phyloP scores from a whole-genome alignment of 2,888 invertebrate species.

The Yponomeuta sedellus region DNA sequence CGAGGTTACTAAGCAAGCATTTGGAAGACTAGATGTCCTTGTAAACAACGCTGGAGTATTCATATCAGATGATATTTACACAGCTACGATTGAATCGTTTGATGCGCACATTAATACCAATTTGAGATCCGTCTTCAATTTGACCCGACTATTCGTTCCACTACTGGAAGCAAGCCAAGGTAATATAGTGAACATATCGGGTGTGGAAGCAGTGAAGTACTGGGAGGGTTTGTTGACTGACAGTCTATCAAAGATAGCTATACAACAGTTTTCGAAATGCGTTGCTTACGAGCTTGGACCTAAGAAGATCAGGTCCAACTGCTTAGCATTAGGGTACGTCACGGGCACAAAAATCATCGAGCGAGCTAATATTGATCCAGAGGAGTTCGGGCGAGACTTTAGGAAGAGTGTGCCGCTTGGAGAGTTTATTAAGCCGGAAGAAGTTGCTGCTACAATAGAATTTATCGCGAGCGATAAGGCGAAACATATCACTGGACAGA shows the following conservation, averaged over 20 bases:
- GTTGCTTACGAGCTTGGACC: conserved; percentile 85
- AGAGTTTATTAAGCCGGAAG: conserved; percentile 82
- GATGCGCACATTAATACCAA: conserved; percentile 89
- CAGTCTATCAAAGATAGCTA: conserved; percentile 88
- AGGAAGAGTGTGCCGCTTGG: conserved; percentile 90
- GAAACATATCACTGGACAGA: conserved; percentile 88
- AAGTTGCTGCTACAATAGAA: conserved; percentile 87
- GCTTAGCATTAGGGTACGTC: conserved; percentile 88
- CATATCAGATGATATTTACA: conserved; percentile 84
- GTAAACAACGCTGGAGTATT: conserved; percentile 88
- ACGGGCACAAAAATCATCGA: conserved; percentile 87
- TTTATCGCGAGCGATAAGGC: conserved; percentile 88
- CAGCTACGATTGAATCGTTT: conserved; percentile 84
- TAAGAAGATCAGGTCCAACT: conserved; percentile 86
- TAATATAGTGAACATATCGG: conserved; percentile 91
- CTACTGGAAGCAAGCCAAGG: conserved; percentile 84
- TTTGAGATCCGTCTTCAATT: conserved; percentile 80
- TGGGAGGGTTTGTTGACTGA: conserved; percentile 90
- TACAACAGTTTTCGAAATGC: conserved; percentile 92
- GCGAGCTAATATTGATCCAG: conserved; percentile 84
- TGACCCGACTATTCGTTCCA: conserved; percentile 87
- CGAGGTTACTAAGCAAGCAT: conserved; percentile 78
- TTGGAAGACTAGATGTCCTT: conserved; percentile 81
- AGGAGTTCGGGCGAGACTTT: conserved; percentile 81
- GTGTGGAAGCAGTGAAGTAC: conserved; percentile 87